Evolutionary conservation across 2,888 invertebrate genomes (phyloP), one percentile per base, ranked within the genome.

Genomic region (Cetonia aurata): DNA sequence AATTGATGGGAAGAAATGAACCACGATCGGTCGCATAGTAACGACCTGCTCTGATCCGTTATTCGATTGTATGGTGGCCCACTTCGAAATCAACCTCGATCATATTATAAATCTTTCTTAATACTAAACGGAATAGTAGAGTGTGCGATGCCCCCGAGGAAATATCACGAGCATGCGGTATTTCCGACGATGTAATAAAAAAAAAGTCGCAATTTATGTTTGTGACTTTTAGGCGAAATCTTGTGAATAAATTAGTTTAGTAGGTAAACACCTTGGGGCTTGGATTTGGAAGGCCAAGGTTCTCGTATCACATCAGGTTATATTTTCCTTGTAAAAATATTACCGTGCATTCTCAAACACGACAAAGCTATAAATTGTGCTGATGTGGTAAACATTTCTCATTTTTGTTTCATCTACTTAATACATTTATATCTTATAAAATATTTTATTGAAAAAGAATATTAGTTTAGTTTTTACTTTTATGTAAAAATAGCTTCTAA

Each of bases 31-130:
- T 74, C 75, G 73, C 75, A 73, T 74, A 66, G 75, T 77, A 77
- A 77, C 75, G 77, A 77, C 77, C 77, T 74, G 72, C 44, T 31
- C 41, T 19, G 67, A 72, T 73, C 77, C 77, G 77, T 77, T 77
- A 77, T 70, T 73, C 73, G 73, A 73, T 75, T 74, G 75, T 75
- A 74, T 71, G 72, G 62, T 76, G 77, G 71, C 76, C 77, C 73
- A 77, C 75, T 76, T 77, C 67, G 65, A 37, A 33, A 56, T 25
- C 59, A 59, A 44, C 60, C 60, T 50, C 62, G 48, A 48, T 48
- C 19, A 37, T 62, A 62, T 13, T n/a, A 62, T 15, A 57, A 42
- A 37, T 37, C 52, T 50, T 50, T 50, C 12, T 19, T 15, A 19
- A 17, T 1, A 52, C 25, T 19, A 25, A 25, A 3, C 12, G 3